These are phyloP conservation scores for Sthenelais limicola DNA, from an alignment of 2,888 invertebrate species.

Conservation along the genomic window DNA sequence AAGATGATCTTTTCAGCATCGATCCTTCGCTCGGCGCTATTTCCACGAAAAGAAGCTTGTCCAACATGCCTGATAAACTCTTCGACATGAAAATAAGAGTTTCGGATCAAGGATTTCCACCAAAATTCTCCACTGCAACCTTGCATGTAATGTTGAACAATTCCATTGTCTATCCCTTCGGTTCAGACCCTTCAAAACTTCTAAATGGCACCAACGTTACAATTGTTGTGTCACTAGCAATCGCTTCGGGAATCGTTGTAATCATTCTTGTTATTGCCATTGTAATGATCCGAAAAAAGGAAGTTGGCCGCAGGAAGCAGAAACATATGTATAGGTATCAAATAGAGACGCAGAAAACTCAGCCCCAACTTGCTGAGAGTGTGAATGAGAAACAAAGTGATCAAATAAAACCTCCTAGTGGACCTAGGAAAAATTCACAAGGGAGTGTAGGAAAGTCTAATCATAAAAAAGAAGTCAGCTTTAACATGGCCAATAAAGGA, in stretches of 20 bases:
- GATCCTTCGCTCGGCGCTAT: constrained; percentile 23
- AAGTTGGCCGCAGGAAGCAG: constrained; percentile 23
- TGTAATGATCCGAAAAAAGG: constrained; percentile 36
- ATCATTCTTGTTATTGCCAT: constrained; percentile 39
- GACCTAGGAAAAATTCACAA: neutral
- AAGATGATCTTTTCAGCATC: constrained; percentile 33
- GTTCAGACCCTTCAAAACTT: neutral
- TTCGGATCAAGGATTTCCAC: constrained; percentile 34
- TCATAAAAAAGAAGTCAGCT: constrained; percentile 28
- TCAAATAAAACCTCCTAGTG: neutral
- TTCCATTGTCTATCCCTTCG: constrained; percentile 33
- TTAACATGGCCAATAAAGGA: constrained; percentile 12
- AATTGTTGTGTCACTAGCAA: constrained; percentile 39
- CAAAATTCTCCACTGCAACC: constrained; percentile 7
- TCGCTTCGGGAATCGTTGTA: constrained; percentile 38
- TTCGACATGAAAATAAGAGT: constrained; percentile 39
- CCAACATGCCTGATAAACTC: constrained; percentile 3
- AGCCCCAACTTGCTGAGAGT: constrained; percentile 11
- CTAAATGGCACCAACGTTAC: constrained; percentile 37
- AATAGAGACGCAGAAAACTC: constrained; percentile 33
- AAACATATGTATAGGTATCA: constrained; percentile 13
- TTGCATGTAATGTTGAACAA: constrained; percentile 38
- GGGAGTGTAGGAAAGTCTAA: constrained; percentile 3
- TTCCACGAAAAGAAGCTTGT: constrained; percentile 12
- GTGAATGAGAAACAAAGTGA: constrained; percentile 14